Conservation (phyloP, 2,797 vertebrate genomes). For the Notolabrus celidotus region DNA sequence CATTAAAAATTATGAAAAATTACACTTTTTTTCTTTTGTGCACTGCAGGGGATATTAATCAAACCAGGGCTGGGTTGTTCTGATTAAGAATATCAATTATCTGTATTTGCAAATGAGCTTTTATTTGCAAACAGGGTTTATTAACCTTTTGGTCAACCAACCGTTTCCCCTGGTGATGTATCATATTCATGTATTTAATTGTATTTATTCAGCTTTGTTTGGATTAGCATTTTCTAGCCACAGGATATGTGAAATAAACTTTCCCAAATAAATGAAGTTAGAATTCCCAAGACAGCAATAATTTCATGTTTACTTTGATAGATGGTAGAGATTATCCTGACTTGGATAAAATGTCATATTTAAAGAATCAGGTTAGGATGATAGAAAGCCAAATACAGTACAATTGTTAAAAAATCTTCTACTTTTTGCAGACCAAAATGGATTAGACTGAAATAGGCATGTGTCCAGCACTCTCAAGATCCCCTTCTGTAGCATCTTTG, state of each 20-base stretch:
- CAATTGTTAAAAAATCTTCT: too few species aligned
- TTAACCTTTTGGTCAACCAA: slow-evolving; percentile 22
- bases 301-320: neutral
- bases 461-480: neutral
- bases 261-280: neutral
- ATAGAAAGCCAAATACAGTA: neutral
- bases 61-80: neutral
- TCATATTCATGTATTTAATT: slow-evolving; percentile 13
- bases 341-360: too few species aligned
- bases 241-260: neutral
- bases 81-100: neutral
- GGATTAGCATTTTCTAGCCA: neutral
- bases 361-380: neutral
- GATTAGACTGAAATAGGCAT: neutral
- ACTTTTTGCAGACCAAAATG: neutral
- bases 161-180: neutral
- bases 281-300: neutral
- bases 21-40: neutral
- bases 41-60: neutral
- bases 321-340: neutral
- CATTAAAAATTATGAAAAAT: neutral
- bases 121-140: slow-evolving; percentile 13
- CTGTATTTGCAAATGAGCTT: neutral
- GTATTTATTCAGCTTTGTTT: slow-evolving; percentile 9
- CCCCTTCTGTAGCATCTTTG: neutral